These are phyloP conservation scores for Acrocyrtus sp. DNA, from an alignment of 2,888 invertebrate species.

Conservation along the genomic window DNA sequence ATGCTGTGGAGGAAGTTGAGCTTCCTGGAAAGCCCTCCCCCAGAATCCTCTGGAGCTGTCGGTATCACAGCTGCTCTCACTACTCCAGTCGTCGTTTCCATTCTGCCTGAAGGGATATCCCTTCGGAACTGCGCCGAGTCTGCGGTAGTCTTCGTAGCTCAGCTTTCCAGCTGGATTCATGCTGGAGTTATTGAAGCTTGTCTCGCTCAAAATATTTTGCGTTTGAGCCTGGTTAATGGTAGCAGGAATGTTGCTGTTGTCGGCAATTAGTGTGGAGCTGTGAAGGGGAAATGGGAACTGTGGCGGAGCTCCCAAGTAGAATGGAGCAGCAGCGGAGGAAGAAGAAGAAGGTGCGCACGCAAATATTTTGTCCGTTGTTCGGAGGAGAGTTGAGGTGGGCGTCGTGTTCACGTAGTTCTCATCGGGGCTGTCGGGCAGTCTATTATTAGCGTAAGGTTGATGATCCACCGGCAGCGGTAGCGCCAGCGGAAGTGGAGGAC, in stretches of 20 bases:
- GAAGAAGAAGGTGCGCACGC: slow-evolving; percentile 7
- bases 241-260: background rate
- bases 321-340: slow-evolving; percentile 1
- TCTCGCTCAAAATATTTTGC: background rate
- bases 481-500: slow-evolving; percentile 3
- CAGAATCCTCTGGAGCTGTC: slow-evolving; percentile 17
- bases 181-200: slow-evolving; percentile 11
- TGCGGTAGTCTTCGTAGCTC: slow-evolving; percentile 55
- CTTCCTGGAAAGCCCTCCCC: slow-evolving; percentile 3
- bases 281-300: background rate
- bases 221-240: background rate
- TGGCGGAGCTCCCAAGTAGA: background rate
- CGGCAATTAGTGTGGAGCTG: background rate
- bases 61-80: slow-evolving; percentile 24
- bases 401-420: slow-evolving; percentile 30
- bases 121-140: slow-evolving; percentile 60
- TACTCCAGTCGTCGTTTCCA: slow-evolving; percentile 6
- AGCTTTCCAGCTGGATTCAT: slow-evolving; percentile 14
- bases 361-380: background rate
- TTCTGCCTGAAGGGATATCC: slow-evolving; percentile 27
- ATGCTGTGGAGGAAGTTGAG: too few species aligned
- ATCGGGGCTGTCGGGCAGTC: slow-evolving; percentile 19
- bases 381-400: background rate
- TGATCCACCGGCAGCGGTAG: slow-evolving; percentile 14
- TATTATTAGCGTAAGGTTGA: slow-evolving; percentile 52